Conservation (phyloP, 2,113 vertebrate species). For the Gavia stellata region DNA sequence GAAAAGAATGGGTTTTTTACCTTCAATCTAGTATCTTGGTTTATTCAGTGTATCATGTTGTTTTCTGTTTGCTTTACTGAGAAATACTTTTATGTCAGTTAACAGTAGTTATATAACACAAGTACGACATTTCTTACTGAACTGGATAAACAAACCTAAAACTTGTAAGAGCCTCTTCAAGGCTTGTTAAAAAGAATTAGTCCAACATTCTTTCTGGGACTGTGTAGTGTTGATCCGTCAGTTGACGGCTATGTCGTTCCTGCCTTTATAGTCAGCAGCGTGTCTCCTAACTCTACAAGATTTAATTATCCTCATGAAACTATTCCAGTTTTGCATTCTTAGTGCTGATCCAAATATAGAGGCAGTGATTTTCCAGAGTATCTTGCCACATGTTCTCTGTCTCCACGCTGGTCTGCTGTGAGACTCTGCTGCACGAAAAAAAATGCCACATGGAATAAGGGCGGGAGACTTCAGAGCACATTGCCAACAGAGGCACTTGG, state of each 20-base stretch:
- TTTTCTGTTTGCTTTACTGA: not conserved
- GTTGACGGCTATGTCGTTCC: not conserved
- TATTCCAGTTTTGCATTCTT: not conserved
- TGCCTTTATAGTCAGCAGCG: fast-evolving
- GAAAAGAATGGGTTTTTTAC: not conserved
- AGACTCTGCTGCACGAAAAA: not conserved
- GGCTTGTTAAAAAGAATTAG: not conserved
- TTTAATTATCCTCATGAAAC: not conserved
- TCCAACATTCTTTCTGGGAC: not conserved
- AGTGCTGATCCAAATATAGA: not conserved
- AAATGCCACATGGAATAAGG: not conserved
- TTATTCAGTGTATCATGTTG: not conserved
- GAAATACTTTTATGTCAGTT: not conserved
- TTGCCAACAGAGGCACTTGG: not conserved
- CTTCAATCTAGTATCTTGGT: not conserved
- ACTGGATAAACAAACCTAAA: not conserved
- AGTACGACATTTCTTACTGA: not conserved
- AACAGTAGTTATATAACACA: not conserved
- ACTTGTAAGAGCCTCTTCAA: not conserved
- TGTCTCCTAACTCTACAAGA: not conserved
- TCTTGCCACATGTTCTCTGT: not conserved
- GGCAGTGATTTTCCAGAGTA: not conserved
- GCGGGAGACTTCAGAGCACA: not conserved
- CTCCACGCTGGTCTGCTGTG: not conserved
- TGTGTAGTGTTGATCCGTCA: not conserved